A percentile compares a stretch with the other conserved stretches of the same genome.
These are phyloP conservation scores for Nasonia vitripennis DNA, from an alignment of 1,140 invertebrate species.

Conservation along the genomic window DNA sequence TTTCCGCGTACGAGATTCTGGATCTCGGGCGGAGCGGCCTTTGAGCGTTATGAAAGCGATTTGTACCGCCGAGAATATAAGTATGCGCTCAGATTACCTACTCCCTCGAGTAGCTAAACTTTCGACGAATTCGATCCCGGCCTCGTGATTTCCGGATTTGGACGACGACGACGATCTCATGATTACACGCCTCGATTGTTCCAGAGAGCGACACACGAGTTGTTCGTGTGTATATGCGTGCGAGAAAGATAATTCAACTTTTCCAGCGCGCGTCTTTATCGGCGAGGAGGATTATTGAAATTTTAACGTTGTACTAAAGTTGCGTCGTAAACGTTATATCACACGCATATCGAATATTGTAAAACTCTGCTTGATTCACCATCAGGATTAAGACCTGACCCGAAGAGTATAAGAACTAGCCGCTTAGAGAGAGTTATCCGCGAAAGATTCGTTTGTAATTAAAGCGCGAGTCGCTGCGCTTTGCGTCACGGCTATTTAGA, in stretches of 20 bases:
- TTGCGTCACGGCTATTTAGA: neutral
- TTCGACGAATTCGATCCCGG: slow-evolving; percentile 17
- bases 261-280: too few relatives aligned
- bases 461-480: too few relatives aligned
- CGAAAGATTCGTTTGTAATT: too few relatives aligned
- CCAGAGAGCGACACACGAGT: neutral
- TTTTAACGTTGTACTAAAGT: too few relatives aligned
- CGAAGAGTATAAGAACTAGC: neutral
- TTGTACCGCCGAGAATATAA: neutral
- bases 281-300: neutral
- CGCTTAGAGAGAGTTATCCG: too few relatives aligned
- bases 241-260: too few relatives aligned
- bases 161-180: neutral
- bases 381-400: neutral
- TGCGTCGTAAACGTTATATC: too few relatives aligned
- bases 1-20: slow-evolving; percentile 7
- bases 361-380: neutral
- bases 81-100: neutral
- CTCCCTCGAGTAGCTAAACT: slow-evolving; percentile 12
- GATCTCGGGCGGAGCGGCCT: neutral
- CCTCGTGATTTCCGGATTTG: slow-evolving; percentile 28
- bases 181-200: neutral
- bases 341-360: too few relatives aligned
- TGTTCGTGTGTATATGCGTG: neutral
- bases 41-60: slow-evolving; percentile 19